phyloP scores from a whole-genome alignment of 1,140 invertebrate genomes.

The Drosophila arawakana region DNA sequence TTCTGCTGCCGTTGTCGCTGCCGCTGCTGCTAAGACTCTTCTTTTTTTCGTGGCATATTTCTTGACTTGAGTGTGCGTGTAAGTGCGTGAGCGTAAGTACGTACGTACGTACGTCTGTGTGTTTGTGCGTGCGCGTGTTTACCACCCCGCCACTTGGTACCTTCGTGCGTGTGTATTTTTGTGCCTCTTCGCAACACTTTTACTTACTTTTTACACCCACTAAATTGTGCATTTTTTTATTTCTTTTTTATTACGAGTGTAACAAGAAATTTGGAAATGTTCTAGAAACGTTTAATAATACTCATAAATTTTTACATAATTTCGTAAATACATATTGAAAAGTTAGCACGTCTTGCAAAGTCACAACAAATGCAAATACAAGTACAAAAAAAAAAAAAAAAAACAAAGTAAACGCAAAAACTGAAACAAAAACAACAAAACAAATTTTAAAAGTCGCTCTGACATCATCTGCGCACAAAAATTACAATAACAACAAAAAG shows the following conservation, averaged over 20 bases:
- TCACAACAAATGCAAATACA: slow-evolving; percentile 43
- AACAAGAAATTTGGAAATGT: slow-evolving; percentile 7
- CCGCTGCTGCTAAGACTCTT: slow-evolving; percentile 2
- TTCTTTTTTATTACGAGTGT: neutral
- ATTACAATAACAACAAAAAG: slow-evolving; percentile 48
- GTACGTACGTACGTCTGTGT: neutral
- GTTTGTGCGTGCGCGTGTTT: slow-evolving; percentile 27
- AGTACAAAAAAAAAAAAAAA: slow-evolving; percentile 37
- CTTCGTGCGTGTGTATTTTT: neutral
- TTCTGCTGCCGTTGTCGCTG: slow-evolving; percentile 26
- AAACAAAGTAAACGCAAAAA: slow-evolving; percentile 34
- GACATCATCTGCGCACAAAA: slow-evolving; percentile 68
- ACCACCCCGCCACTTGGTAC: slow-evolving; percentile 11
- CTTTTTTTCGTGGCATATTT: slow-evolving; percentile 71
- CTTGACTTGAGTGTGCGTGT: slow-evolving; percentile 39
- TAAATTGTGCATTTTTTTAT: slow-evolving; percentile 24
- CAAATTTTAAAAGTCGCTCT: slow-evolving; percentile 61
- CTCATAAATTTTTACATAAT: slow-evolving; percentile 28
- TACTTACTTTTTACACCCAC: slow-evolving; percentile 18
- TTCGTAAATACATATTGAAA: slow-evolving; percentile 14
- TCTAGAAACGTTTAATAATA: slow-evolving; percentile 35
- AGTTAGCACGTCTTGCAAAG: slow-evolving; percentile 27
- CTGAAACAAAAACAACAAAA: slow-evolving; percentile 42
- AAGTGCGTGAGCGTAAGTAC: slow-evolving; percentile 16
- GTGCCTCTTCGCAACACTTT: slow-evolving; percentile 7